phyloP scores from a whole-genome alignment of 2,113 vertebrate genomes.

The Puffinus mauretanicus region DNA sequence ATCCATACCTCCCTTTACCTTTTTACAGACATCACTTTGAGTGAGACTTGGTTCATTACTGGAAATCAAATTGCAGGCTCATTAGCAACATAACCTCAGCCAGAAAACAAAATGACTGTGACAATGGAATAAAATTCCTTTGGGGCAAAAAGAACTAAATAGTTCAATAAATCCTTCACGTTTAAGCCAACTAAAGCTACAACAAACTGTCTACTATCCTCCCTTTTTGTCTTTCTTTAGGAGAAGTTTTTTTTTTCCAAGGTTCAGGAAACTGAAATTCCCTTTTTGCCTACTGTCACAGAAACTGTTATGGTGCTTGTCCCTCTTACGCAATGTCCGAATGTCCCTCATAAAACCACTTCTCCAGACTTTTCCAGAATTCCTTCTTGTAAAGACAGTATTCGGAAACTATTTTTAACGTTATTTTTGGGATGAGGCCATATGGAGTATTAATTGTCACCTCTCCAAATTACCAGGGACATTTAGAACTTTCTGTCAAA shows the following conservation, averaged over 20 bases:
- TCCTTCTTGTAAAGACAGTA: neutral
- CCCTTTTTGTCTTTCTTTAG: neutral
- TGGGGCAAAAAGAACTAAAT: neutral
- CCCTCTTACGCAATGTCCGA: neutral
- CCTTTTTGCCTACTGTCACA: neutral
- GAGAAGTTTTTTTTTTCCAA: neutral
- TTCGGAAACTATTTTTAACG: slow-evolving; percentile 37
- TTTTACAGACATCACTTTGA: neutral
- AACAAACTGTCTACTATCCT: neutral
- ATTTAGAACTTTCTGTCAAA: neutral
- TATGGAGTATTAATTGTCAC: neutral
- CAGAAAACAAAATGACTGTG: neutral
- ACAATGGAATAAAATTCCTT: neutral
- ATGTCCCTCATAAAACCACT: neutral
- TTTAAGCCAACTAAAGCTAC: neutral
- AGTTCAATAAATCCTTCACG: neutral
- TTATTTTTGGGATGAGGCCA: slow-evolving; percentile 8
- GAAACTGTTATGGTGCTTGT: neutral
- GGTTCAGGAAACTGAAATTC: neutral
- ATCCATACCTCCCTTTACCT: neutral
- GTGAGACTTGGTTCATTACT: neutral
- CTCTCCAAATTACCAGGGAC: slow-evolving; percentile 37
- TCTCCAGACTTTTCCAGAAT: neutral
- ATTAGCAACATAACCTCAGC: neutral
- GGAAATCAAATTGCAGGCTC: neutral